A percentile compares a stretch with the other conserved stretches of the same genome.
Evolutionary conservation across 53 echinoderm and acorn worm species (phyloP).

Genomic region (Arbacia lixula): DNA sequence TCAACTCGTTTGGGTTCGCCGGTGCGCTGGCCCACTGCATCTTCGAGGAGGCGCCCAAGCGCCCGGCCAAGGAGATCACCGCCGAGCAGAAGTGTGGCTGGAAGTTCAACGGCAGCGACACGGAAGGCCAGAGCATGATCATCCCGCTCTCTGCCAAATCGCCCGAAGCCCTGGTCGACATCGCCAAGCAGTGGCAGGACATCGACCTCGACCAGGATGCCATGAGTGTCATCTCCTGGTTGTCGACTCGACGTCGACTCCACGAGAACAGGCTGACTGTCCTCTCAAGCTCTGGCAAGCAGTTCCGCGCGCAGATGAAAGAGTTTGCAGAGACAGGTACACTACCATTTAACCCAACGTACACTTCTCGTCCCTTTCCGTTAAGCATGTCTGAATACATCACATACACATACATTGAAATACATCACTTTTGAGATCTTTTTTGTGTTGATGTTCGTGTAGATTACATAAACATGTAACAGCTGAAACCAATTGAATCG

Average conservation of each 20-base stretch:
- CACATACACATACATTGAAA: no score
- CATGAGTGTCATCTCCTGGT: slow-evolving; percentile 80
- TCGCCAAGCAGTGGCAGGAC: slow-evolving; percentile 74
- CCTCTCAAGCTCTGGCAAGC: slow-evolving; percentile 72
- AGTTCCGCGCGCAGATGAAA: slow-evolving; percentile 53
- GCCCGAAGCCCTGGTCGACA: slow-evolving; percentile 70
- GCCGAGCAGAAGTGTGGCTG: slow-evolving; percentile 57
- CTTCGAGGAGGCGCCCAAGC: slow-evolving; percentile 79
- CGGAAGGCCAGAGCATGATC: slow-evolving; percentile 70
- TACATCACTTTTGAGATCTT: no score
- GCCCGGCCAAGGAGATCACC: neutral
- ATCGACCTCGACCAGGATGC: slow-evolving; percentile 78
- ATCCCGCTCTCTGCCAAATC: slow-evolving; percentile 87
- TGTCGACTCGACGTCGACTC: slow-evolving; percentile 79
- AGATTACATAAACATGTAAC: no score
- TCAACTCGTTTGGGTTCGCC: slow-evolving; percentile 97
- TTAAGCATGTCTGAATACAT: no score
- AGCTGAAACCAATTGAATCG: no score
- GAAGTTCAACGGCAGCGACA: slow-evolving; percentile 72
- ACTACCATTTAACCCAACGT: no score
- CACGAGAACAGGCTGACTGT: slow-evolving; percentile 80
- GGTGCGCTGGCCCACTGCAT: slow-evolving; percentile 92
- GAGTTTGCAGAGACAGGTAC: slow-evolving; percentile 52
- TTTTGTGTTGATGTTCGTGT: no score
- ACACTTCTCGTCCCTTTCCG: no score